Base-by-base conservation (phyloP, 1,140 invertebrate species). In the Luehdorfia chinensis region DNA sequence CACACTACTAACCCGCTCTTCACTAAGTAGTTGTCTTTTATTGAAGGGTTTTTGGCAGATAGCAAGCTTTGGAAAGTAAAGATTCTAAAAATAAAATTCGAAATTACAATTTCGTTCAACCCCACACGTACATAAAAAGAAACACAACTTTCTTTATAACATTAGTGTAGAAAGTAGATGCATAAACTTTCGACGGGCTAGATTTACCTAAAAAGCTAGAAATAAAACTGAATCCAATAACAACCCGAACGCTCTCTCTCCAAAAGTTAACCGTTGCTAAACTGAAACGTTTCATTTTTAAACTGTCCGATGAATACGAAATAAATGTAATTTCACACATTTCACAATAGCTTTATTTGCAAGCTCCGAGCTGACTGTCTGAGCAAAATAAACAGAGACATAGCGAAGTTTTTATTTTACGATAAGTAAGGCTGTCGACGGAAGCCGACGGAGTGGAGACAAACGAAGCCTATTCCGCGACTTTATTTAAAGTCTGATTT, bases 351-450 rank as follows among this genome's bases (percentile, higher is more conserved):
- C 6, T 12, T 43, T 43, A 43, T 19, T 9, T 11, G 14, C 25
- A 28, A 27, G 7, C 12, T 21, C 12, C 1, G 4, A 6, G 27
- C 11, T 7, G 7, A 27, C 23, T 41, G 37, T 15, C 18, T 37
- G 34, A 19, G 7, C 19, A 25, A 27, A 41, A 41, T 15, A 41
- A 41, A 27, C 36, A 39, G 12, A 14, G 11, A 21, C 23, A 13
- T 16, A 16, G 5, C 13, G 5, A 12, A 15, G 39, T 25, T 28
- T 43, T 43, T 27, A 28, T 43, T 43, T 30, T 1, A 28, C 14
- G 14, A 43, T 28, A 18, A 28, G 39, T 43, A 15, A 43, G n/a
- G 14, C 25, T 23, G 36, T 39, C 36, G 12, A 39, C 36, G 36
- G 18, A 39, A 39, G 21, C 8, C 18, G 36, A 34, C 32, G 9